Evolutionary conservation across 2,888 invertebrate species (phyloP), one percentile per base, ranked within the genome.

Genomic region (Choreutis nemorana): DNA sequence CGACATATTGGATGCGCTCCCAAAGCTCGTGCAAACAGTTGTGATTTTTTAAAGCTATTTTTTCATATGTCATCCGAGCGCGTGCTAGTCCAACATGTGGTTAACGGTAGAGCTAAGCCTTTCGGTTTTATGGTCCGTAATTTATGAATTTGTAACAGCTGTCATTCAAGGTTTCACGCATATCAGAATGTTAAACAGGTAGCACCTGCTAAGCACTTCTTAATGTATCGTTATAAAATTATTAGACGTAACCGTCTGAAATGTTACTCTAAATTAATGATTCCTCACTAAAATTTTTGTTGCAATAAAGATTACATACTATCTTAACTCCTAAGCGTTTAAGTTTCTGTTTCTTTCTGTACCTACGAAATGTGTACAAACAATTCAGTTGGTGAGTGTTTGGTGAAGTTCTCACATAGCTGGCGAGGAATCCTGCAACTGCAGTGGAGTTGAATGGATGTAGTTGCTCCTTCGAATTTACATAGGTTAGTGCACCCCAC

Each of bases 361-460:
- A n/a, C n/a, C n/a, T n/a, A n/a, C n/a, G n/a, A n/a, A 70, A 71
- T 70, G 52, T 66, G 65, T 65, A 63, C 65, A 56, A 65, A 68
- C 61, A 61, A 65, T 68, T 44, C 51, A 48, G 50, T 51, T 54
- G 45, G 54, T 39, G 4, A 53, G 55, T 58, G 60, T 60, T 63
- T 58, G 56, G 56, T 51, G 50, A 60, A 60, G 60, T 65, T 65
- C 64, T 66, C 62, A 62, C 66, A 67, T 66, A 52, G 60, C 51
- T 53, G 50, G 43, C 42, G 55, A 51, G 58, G 63, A 63, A 64
- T 68, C 64, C 60, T 59, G 57, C 59, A 63, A 59, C 61, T 57
- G 53, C 55, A 46, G 64, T 53, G 59, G 54, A 55, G 52, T 49
- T 42, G 53, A 59, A 53, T 55, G 49, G 58, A 60, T 58, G 57